Percentiles rank a stretch among this genome's conserved stretches.
phyloP scores from a whole-genome alignment of 1,140 invertebrate genomes.

The Neodiprion virginianus region DNA sequence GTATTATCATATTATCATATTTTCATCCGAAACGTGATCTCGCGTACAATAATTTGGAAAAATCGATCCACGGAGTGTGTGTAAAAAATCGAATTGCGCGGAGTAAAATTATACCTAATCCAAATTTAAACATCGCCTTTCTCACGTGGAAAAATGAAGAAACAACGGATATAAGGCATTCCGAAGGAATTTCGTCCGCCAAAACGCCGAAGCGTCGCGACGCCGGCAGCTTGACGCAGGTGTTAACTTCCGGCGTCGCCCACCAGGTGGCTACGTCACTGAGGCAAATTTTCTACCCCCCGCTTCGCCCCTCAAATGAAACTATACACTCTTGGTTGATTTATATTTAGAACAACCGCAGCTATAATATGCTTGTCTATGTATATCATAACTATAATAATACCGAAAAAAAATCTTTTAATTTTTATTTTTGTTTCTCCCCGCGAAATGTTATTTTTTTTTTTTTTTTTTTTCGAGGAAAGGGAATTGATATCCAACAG shows the following conservation, averaged over 20 bases:
- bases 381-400: not conserved
- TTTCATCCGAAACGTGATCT: too few species aligned
- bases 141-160: too few species aligned
- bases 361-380: not conserved
- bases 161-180: too few species aligned
- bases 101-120: too few species aligned
- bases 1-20: too few species aligned
- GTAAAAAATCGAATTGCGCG: too few species aligned
- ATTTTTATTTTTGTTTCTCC: too few species aligned
- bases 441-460: not conserved
- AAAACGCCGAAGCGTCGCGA: too few species aligned
- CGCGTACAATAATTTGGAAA: too few species aligned
- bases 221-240: conserved; percentile 30
- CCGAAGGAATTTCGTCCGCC: too few species aligned
- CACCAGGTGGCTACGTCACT: conserved; percentile 22
- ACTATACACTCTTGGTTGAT: not conserved
- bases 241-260: conserved; percentile 38
- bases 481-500: not conserved
- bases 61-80: too few species aligned
- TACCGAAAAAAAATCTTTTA: not conserved
- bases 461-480: not conserved
- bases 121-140: too few species aligned
- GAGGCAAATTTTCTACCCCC: not conserved
- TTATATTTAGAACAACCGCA: not conserved
- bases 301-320: not conserved